Evolutionary conservation across 2,797 vertebrate genomes (phyloP), one percentile per base, ranked within the genome.

Genomic region (Pipistrellus pipistrellus): DNA sequence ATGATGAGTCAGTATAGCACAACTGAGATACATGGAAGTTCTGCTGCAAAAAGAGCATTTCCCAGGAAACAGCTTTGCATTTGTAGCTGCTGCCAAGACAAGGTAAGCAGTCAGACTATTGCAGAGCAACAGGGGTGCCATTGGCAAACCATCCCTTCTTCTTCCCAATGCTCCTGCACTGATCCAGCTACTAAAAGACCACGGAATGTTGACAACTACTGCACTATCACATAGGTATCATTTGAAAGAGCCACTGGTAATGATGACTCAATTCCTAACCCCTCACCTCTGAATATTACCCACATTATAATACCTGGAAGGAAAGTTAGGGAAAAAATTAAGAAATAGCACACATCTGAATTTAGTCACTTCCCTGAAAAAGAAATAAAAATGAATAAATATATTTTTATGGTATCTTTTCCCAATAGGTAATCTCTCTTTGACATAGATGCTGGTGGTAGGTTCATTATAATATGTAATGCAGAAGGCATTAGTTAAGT

Each of bases 61-160:
- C 94, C 86, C 27, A 85, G 85, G 90, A 95, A 95, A 73, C 71
- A 92, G 38, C 6, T 23, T 88, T 96, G 80, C 48, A 90, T 93
- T 91, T 97, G 86, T 35, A 94, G 64, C 89, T 97, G 90, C 88
- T 97, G 85, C 53, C 88, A 95, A 1, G 53, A 96, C 90, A 96
- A 96, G 88, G 96, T 95, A 97, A 89, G 53, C 84, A 89, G 73
- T 97, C 35, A 80, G 73, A 72, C 81, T 94, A 85, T 9, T 82
- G 46, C 96, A 94, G 57, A 95, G 55, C 68, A 97, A 44, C 0
- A 44, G 15, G 21, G 35, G 68, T 90, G 78, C 59, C 92, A 80
- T 2, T 88, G 76, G 83, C n/a, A 95, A 18, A 75, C 38, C 59
- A 51, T 53, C 72, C 77, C 59, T 41, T 96, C 59, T 55, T 91